Evolutionary conservation across 2,888 invertebrate species (phyloP).

Genomic region (Dendrolimus pini): DNA sequence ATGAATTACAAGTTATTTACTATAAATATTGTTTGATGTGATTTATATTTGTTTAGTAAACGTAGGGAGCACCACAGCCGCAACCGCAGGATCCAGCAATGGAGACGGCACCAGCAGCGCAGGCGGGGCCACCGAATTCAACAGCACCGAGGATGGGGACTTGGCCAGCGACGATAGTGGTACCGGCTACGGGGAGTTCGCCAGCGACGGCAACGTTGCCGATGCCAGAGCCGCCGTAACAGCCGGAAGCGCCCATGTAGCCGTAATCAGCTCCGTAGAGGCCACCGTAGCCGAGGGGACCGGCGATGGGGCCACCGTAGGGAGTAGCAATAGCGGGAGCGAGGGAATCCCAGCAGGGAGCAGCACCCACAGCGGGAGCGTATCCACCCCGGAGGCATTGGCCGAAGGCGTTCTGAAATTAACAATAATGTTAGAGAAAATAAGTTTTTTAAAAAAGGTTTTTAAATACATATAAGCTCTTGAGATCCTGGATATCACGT

Average conservation of each 20-base stretch:
- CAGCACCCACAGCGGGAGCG: neutral
- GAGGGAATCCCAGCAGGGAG: neutral
- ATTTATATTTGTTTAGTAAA: neutral
- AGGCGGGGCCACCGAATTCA: slow-evolving; percentile 14
- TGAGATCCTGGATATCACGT: too few species aligned
- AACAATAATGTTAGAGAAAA: neutral
- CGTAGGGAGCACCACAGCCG: slow-evolving; percentile 5
- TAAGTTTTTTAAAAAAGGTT: too few species aligned
- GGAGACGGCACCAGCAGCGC: slow-evolving; percentile 18
- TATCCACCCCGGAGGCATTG: neutral
- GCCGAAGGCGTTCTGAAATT: slow-evolving; percentile 1
- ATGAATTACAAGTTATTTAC: too few species aligned
- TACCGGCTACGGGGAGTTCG: slow-evolving; percentile 18
- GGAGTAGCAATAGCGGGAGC: neutral
- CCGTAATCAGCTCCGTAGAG: slow-evolving; percentile 5
- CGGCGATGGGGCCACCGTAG: slow-evolving; percentile 2
- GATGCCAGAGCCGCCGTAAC: slow-evolving; percentile 4
- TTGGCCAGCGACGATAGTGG: slow-evolving; percentile 15
- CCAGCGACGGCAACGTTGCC: slow-evolving; percentile 20
- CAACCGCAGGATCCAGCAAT: slow-evolving; percentile 17
- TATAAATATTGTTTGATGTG: too few species aligned
- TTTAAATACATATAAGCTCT: too few species aligned
- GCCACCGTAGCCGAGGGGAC: slow-evolving; percentile 3
- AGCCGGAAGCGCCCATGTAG: slow-evolving; percentile 14
- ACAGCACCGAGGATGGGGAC: slow-evolving; percentile 18